Evolutionary conservation across 35 echinoderm and acorn worm species (phyloP), one percentile per base, ranked within the genome.

Genomic region (Strongylocentrotus purpuratus): DNA sequence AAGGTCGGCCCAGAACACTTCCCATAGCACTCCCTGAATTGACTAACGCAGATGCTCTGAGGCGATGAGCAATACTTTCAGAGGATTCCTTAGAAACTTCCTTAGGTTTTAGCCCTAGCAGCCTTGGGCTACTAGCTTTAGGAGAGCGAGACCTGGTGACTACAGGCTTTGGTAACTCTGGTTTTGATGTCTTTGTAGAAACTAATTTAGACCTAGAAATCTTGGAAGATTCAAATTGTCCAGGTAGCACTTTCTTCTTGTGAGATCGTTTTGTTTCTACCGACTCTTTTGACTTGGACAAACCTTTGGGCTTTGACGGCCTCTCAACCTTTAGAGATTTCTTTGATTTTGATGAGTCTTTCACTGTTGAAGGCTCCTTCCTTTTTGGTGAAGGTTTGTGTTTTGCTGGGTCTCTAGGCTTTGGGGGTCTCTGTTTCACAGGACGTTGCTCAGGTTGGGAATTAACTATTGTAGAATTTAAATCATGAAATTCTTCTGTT

Each of bases 61-160:
- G n/a, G 45, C 91, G 45, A 48, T 93, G 45, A 93, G 91, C 91
- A n/a, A 93, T 93, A 93, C 91, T 93, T 50, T 18, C 48, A 31
- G 91, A 93, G n/a, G 48, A 93, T 7, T 93, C 28, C 13, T 33
- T 48, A 32, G 46, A 32, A 58, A 17, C 45, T 58, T 32, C 46
- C 31, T 93, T 46, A 31, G 46, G 13, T 48, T 93, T 93, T 47
- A 58, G 17, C 3, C 17, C n/a, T 46, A 14, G 33, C 45, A 50
- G 46, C 32, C 46, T 28, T 22, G 91, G 91, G 48, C 91, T 93
- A 25, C 8, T 58, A 33, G 48, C 2, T 46, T 93, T 93, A 28
- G 91, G 91, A 46, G 91, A 93, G 46, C 18, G 48, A 48, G 91
- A 47, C 46, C 48, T 93, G n/a, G 91, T 47, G 48, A 46, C 45